Conservation (phyloP, 2,113 vertebrate genomes). For the Cephalopterus ornatus region DNA sequence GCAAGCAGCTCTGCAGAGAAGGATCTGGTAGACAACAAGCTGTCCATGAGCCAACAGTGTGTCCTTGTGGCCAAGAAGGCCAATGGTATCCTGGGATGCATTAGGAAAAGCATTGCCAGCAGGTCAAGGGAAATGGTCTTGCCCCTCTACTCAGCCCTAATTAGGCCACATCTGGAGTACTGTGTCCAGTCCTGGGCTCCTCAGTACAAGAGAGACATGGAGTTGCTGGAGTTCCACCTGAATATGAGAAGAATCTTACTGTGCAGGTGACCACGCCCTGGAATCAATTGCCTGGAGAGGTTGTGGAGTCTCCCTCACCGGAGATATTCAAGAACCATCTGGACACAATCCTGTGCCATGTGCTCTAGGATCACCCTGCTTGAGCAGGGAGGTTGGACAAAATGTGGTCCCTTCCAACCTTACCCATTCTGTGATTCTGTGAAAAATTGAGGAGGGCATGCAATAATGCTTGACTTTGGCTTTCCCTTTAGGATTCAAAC, state of each 20-base stretch:
- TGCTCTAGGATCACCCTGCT: not conserved
- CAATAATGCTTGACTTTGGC: not conserved
- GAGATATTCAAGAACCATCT: not conserved
- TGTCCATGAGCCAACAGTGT: not conserved
- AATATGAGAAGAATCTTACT: not conserved
- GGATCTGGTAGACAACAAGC: not conserved
- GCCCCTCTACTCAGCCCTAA: not conserved
- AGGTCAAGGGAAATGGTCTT: not conserved
- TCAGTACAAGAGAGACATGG: not conserved
- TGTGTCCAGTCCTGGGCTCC: not conserved
- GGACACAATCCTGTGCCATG: not conserved
- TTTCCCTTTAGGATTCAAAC: not conserved
- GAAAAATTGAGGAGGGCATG: not conserved
- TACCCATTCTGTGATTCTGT: not conserved
- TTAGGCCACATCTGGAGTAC: not conserved
- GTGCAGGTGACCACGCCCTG: not conserved
- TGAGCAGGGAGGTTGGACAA: not conserved
- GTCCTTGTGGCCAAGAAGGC: not conserved
- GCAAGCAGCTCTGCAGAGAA: not conserved
- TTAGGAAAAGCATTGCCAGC: not conserved
- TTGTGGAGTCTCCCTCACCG: not conserved
- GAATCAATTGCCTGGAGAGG: not conserved
- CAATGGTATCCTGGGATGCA: not conserved
- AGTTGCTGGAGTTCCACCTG: not conserved
- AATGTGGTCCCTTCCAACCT: not conserved